Percentiles rank a stretch among this genome's conserved stretches.
Evolutionary conservation across 2,113 vertebrate genomes (phyloP).

Genomic region (Caretta caretta): DNA sequence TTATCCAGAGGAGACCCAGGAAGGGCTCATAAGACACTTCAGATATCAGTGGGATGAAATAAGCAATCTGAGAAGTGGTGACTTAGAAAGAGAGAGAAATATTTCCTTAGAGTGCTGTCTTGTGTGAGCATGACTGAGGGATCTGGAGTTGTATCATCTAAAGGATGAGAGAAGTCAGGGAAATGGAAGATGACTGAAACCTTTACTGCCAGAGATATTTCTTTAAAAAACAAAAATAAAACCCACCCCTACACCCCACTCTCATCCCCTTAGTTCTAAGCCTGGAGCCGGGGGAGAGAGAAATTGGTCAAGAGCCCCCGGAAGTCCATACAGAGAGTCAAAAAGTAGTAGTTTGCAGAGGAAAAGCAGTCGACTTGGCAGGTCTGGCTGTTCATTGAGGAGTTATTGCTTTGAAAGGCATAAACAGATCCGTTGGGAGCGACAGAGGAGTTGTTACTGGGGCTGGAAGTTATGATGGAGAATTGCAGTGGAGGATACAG

Average conservation of each 20-base stretch:
- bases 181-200: conserved; percentile 70
- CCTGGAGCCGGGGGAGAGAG: conserved; percentile 70
- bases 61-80: conserved; percentile 11
- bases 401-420: conserved; percentile 77
- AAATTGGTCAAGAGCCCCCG: conserved; percentile 72
- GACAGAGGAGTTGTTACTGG: conserved; percentile 72
- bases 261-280: conserved; percentile 61
- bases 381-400: conserved; percentile 73
- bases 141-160: not conserved
- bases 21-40: not conserved
- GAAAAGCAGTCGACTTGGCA: conserved; percentile 74
- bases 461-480: conserved; percentile 75
- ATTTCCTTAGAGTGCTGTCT: conserved; percentile 2
- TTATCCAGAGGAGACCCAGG: conserved; percentile 19
- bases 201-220: conserved; percentile 72
- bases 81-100: not conserved
- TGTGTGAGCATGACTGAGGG: not conserved
- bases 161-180: conserved; percentile 64
- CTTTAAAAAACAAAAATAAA: conserved; percentile 48
- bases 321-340: conserved; percentile 59
- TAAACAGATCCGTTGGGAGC: conserved; percentile 73
- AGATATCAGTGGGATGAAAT: conserved; percentile 41
- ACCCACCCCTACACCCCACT: conserved; percentile 65
- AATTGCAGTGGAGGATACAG: conserved; percentile 73
- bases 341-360: conserved; percentile 55